Percentiles rank a stretch among this genome's conserved stretches.
These are phyloP conservation scores for Ispidina lecontei DNA, from an alignment of 2,797 vertebrate genomes.

Conservation along the genomic window DNA sequence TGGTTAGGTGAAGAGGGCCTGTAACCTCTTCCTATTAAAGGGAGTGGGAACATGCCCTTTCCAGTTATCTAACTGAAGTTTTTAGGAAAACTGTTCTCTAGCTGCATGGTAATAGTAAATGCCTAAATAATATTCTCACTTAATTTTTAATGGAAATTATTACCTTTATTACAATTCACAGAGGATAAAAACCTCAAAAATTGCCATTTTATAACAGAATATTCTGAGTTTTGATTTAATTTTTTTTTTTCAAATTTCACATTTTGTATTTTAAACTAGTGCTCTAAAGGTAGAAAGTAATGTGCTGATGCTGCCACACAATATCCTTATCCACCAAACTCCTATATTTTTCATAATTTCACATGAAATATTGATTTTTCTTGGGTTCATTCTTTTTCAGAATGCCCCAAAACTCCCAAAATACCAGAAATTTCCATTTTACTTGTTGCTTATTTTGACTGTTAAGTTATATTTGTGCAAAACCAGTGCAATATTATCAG, in stretches of 20 bases:
- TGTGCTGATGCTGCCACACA: neutral
- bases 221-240: neutral
- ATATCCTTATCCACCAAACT: neutral
- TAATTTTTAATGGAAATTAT: neutral
- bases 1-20: neutral
- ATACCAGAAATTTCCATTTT: neutral
- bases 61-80: neutral
- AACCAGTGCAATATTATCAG: neutral
- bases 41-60: neutral
- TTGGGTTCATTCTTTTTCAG: neutral
- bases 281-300: neutral
- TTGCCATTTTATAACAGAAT: neutral
- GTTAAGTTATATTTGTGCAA: neutral
- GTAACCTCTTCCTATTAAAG: neutral
- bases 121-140: neutral
- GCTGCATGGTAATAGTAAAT: neutral
- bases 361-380: neutral
- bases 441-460: neutral
- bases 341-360: neutral
- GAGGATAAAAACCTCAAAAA: neutral
- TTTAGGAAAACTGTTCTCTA: neutral
- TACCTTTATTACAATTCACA: neutral
- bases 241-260: accelerated
- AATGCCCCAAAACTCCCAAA: accelerated
- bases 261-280: neutral